These are phyloP conservation scores for Podarcis lilfordi DNA, from an alignment of 2,797 vertebrate genomes.

Conservation along the genomic window DNA sequence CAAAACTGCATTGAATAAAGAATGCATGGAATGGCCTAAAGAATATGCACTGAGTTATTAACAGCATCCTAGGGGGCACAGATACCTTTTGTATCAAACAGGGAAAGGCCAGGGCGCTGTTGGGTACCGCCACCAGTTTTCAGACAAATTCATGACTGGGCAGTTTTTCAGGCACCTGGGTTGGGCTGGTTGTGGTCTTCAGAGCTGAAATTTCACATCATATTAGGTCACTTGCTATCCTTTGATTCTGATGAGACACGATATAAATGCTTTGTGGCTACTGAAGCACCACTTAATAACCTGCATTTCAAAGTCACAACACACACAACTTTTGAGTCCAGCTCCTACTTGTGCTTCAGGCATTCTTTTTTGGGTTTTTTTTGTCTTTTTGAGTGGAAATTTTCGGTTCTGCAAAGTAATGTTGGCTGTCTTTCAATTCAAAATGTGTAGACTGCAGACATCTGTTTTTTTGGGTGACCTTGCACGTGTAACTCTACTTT, in stretches of 20 bases:
- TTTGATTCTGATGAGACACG: neutral
- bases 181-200: neutral
- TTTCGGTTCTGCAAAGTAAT: fast-evolving
- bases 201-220: neutral
- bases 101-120: neutral
- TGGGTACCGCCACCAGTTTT: neutral
- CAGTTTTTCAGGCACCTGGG: fast-evolving
- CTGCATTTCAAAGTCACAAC: neutral
- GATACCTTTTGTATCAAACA: neutral
- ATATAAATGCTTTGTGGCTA: neutral
- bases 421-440: neutral
- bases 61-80: too few species aligned
- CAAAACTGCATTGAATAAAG: neutral
- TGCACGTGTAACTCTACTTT: neutral
- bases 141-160: neutral
- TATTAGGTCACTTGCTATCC: neutral
- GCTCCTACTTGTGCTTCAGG: neutral
- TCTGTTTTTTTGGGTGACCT: constrained; percentile 19
- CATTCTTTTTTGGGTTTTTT: neutral
- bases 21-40: too few species aligned
- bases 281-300: neutral
- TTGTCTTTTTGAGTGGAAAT: fast-evolving
- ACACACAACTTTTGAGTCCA: neutral
- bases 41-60: neutral
- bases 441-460: neutral